Base-by-base conservation (phyloP, 2,113 vertebrate species). In the Sarotherodon lohbergeri region DNA sequence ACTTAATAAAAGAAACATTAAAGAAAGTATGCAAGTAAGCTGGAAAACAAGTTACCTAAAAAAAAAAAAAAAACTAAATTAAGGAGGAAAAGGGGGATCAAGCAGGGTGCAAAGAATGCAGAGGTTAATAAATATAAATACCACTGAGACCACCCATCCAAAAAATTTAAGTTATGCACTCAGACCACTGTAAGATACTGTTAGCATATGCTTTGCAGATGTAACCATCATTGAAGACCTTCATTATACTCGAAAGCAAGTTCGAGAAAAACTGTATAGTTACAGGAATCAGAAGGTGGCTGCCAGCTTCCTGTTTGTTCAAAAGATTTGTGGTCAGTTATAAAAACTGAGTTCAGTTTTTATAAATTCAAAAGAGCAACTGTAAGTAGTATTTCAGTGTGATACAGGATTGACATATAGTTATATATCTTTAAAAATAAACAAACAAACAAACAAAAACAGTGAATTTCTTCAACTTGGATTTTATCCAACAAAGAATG, bases 191-290 rank as follows among this genome's bases (percentile, higher is more conserved):
- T 93, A 63, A 90, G 88, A 90, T 84, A 86, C 85, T 6, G 34
- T 81, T 93, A 91, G 88, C 95, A 95, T 90, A 84, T 95, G 95
- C 59, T 91, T 82, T 89, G 84, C 95, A 95, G 92, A 95, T 95
- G 95, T 90, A 92, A 92, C 86, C 82, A 52, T 90, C 11, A 14
- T 41, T 14, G 19, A 90, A 76, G 80, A 91, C 56, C 63, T 81
- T 89, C 71, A 48, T 89, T 83, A 22, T 68, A 32, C 52, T 59
- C 54, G 32, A 19, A 91, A 36, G 57, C n/a, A 14, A 71, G 5
- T 83, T 29, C 80, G 46, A 71, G 78, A 55, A 87, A 87, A 88
- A 48, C 73, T 80, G 84, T 59, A 56, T 86, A 79, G 85, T 90
- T 85, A 68, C 83, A 80, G 86, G 61, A 85, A 90, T 68, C 81